Evolutionary conservation across 1,140 invertebrate species (phyloP).

Genomic region (Euschistus heros): DNA sequence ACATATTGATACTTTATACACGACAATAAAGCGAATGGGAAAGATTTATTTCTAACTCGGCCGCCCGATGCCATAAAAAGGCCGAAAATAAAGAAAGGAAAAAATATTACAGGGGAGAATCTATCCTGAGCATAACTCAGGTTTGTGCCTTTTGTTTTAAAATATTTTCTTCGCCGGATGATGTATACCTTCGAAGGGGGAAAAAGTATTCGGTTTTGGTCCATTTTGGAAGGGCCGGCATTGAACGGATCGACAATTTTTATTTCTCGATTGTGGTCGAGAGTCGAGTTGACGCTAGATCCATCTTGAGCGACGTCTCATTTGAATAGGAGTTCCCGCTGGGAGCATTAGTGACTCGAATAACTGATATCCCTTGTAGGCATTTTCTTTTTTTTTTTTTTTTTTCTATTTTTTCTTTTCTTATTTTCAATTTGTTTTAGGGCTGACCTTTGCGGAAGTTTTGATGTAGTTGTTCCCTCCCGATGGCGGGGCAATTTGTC

Average conservation of each 20-base stretch:
- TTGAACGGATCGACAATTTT: no score
- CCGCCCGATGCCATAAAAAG: no score
- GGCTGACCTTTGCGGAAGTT: constrained; percentile 4
- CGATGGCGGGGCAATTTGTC: no score
- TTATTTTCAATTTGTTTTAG: constrained; percentile 1
- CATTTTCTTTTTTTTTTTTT: neutral
- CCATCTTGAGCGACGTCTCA: constrained; percentile 6
- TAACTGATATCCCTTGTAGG: constrained; percentile 8
- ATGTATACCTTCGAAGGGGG: neutral
- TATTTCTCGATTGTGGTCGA: neutral
- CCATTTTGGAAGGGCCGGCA: neutral
- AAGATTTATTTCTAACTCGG: no score
- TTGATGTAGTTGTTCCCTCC: no score
- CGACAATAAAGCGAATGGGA: no score
- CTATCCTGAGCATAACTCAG: no score
- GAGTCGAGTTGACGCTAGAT: constrained; percentile 10
- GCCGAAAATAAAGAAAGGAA: no score
- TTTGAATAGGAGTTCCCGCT: constrained; percentile 1
- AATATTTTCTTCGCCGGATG: no score
- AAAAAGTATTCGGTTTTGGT: neutral
- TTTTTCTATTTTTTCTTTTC: neutral
- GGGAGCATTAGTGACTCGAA: constrained; percentile 4
- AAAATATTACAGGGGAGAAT: no score
- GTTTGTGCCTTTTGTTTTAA: no score
- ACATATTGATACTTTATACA: no score